Evolutionary conservation across 2,113 vertebrate species (phyloP).

Genomic region (Cettia cetti): DNA sequence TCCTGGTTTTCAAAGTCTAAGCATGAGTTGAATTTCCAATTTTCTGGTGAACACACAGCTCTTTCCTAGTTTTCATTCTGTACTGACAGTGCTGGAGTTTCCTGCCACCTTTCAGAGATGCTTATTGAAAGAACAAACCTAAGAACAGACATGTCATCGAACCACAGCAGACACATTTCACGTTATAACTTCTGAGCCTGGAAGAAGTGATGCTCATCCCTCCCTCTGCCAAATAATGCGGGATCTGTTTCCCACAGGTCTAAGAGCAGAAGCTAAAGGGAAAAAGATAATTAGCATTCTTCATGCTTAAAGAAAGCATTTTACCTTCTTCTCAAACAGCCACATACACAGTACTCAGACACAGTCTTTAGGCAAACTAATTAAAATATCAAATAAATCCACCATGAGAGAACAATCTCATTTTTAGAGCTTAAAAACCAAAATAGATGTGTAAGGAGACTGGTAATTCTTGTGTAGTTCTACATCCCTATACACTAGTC

Average conservation of each 20-base stretch:
- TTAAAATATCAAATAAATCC: not conserved
- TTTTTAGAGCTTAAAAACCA: not conserved
- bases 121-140: not conserved
- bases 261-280: not conserved
- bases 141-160: not conserved
- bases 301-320: not conserved
- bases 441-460: not conserved
- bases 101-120: not conserved
- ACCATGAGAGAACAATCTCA: not conserved
- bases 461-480: not conserved
- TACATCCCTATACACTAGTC: not conserved
- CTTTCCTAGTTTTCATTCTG: not conserved
- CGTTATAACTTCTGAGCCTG: not conserved
- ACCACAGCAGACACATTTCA: not conserved
- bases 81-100: not conserved
- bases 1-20: not conserved
- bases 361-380: not conserved
- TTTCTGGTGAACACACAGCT: not conserved
- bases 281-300: not conserved
- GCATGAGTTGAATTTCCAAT: not conserved
- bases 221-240: not conserved
- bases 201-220: not conserved
- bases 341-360: not conserved
- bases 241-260: not conserved
- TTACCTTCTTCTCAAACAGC: not conserved